A percentile compares a stretch with the other conserved stretches of the same genome.
These are phyloP conservation scores for Amyelois transitella DNA, from an alignment of 1,140 invertebrate genomes.

Conservation along the genomic window DNA sequence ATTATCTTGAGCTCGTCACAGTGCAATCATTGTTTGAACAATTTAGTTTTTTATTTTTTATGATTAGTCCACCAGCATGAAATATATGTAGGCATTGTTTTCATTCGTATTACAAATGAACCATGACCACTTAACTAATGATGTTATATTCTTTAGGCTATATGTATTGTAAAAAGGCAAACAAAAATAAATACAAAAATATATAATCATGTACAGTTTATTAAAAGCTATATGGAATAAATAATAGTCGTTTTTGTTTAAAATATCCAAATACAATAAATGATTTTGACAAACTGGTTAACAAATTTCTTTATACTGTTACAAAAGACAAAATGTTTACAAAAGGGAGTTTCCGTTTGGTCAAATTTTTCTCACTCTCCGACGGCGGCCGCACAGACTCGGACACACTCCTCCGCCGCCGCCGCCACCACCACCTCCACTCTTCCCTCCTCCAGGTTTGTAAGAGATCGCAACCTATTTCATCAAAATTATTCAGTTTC, in stretches of 20 bases:
- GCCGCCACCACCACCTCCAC: conserved; percentile 6
- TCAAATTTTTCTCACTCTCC: neutral
- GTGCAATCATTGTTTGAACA: conserved; percentile 68
- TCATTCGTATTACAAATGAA: conserved; percentile 48
- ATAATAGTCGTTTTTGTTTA: neutral
- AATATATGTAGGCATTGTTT: conserved; percentile 38
- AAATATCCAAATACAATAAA: neutral
- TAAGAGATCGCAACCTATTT: conserved; percentile 19
- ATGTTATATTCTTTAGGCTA: conserved; percentile 58
- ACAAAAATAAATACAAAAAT: conserved; percentile 41
- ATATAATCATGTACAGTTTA: conserved; percentile 67
- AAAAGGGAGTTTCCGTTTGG: neutral
- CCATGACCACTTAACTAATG: conserved; percentile 55
- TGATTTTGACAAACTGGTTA: neutral
- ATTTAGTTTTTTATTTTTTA: conserved; percentile 48
- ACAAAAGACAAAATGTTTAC: neutral
- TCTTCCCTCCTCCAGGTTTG: conserved; percentile 6
- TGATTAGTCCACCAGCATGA: conserved; percentile 43
- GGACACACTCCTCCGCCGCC: conserved; percentile 3
- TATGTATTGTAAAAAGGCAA: conserved; percentile 46
- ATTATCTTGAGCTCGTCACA: conserved; percentile 44
- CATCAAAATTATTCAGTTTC: neutral
- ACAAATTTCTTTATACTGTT: neutral
- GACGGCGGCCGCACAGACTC: neutral
- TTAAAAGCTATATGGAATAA: conserved; percentile 42